These are phyloP conservation scores for Illadopsis cleaveri DNA, from an alignment of 2,113 vertebrate genomes.

Conservation along the genomic window DNA sequence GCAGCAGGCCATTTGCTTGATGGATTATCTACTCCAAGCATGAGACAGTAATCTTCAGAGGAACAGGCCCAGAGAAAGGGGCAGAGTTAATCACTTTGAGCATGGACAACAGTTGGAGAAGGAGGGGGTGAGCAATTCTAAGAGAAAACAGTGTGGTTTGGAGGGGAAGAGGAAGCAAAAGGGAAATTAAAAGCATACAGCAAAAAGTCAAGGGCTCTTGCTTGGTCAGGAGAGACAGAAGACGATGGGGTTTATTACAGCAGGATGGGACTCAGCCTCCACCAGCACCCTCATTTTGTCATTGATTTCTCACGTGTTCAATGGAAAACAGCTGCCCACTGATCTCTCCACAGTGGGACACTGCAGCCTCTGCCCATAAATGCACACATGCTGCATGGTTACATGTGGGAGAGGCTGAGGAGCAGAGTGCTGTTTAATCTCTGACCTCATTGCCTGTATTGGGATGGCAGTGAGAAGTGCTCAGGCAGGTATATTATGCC, in stretches of 20 bases:
- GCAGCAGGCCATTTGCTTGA: conserved; percentile 2
- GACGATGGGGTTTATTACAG: background rate
- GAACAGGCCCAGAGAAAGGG: background rate
- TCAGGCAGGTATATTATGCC: background rate
- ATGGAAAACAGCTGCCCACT: background rate
- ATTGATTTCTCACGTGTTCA: background rate
- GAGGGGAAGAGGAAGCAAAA: background rate
- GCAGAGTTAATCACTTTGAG: conserved; percentile 3
- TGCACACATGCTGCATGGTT: rapidly evolving
- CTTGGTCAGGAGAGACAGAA: background rate
- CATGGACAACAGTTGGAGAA: background rate
- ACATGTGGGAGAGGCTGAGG: background rate
- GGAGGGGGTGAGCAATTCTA: background rate
- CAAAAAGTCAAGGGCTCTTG: background rate
- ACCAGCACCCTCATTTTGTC: background rate
- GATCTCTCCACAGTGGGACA: background rate
- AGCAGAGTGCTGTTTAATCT: background rate
- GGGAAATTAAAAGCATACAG: background rate
- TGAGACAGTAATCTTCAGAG: conserved; percentile 43
- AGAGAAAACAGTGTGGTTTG: background rate
- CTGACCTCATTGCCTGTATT: background rate
- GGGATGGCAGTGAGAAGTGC: background rate
- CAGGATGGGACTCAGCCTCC: background rate
- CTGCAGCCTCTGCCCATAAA: background rate
- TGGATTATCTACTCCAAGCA: conserved; percentile 4